Base-by-base conservation (phyloP, 2,797 vertebrate genomes). In the Mus minutoides region DNA sequence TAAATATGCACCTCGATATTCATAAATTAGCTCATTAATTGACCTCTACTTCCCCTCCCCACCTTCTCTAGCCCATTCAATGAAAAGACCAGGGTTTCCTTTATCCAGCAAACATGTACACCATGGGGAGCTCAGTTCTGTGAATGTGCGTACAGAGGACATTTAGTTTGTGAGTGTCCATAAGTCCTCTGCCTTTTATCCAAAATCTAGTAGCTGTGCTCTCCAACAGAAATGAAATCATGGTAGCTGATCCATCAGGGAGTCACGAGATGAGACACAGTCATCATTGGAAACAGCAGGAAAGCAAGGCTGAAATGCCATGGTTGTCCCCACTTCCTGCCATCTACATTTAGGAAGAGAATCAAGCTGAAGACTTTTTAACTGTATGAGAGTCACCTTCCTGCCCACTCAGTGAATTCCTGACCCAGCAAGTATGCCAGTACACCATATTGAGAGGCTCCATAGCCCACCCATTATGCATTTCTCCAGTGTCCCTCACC, bases 401-500 rank as follows among this genome's bases (percentile, higher is more conserved):
- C 11, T 9, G 4, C 11, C 40, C 34, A 14, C 67, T 54, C 4
- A 10, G 31, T 11, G 3, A 77, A 34, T 31, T 8, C 56, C 37
- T 2, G 14, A 88, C 16, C 31, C 71, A 85, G 19, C 46, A 46
- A 60, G 40, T 22, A 56, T 31, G 7, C 6, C 12, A 3, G 21
- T 46, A 46, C 1, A 1, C 14, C 11, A 29, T 29, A 0, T 34
- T 8, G 24, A 37, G 67, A n/a, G 49, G 3, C 71, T 29, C 40
- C 40, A 4, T 17, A 78, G 17, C 49, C 52, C 78, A 56, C 19
- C 34, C 31, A 22, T 34, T 52, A 21, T 76, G 4, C 9, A 1
- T 37, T 58, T 21, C 0, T 0, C 56, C 4, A 3, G 21, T 19
- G 5, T 1, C 14, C 34, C 17, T 12, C 24, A 34, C 11, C 43